A percentile compares a stretch with the other conserved stretches of the same genome.
phyloP scores from a whole-genome alignment of 2,113 vertebrate genomes.

The Miniopterus natalensis region DNA sequence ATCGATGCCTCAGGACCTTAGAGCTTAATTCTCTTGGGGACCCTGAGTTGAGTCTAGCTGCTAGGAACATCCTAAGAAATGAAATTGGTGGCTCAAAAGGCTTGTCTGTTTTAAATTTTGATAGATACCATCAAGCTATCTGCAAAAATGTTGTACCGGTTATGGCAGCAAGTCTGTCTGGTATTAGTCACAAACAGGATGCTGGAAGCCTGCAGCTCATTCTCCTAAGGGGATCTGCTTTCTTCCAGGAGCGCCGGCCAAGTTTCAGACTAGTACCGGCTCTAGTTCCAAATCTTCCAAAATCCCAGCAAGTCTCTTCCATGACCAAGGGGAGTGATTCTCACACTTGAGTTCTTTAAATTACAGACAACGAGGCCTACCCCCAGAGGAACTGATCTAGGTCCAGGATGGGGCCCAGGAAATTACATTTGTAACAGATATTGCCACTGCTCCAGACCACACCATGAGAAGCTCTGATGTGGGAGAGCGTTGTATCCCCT shows the following conservation, averaged over 20 bases:
- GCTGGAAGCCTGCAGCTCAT: background rate
- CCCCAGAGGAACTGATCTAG: background rate
- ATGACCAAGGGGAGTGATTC: background rate
- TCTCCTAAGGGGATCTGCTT: background rate
- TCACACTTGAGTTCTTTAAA: too few relatives aligned
- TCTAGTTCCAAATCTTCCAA: background rate
- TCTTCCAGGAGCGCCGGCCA: background rate
- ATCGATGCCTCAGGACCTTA: background rate
- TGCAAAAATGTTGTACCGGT: background rate
- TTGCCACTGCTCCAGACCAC: background rate
- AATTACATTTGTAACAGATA: background rate
- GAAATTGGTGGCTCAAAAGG: background rate
- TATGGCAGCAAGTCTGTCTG: background rate
- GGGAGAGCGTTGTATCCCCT: background rate
- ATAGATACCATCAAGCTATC: too few relatives aligned
- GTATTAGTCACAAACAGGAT: background rate
- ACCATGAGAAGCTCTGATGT: background rate
- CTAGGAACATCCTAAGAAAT: background rate
- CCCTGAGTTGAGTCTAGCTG: background rate
- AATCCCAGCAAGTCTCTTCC: background rate
- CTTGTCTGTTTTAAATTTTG: background rate
- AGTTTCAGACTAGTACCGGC: background rate
- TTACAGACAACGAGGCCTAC: accelerated
- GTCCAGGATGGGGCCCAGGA: background rate
- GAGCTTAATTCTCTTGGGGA: background rate